Base-by-base conservation (phyloP, 2,113 vertebrate species). In the Malaclemys terrapin region DNA sequence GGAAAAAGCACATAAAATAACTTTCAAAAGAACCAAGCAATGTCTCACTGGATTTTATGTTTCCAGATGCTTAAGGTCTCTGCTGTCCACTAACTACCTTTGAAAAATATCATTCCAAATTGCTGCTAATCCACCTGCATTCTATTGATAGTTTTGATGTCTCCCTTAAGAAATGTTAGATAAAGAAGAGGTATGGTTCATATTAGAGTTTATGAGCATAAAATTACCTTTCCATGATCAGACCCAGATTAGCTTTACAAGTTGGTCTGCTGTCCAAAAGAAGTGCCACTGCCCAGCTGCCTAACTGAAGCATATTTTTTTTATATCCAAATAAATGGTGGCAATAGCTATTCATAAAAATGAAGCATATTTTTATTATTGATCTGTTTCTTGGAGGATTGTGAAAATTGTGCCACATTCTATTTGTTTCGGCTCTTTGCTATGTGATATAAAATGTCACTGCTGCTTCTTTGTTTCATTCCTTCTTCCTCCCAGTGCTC, bases 291-390 rank as follows among this genome's bases (percentile, higher is more conserved):
- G 12, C 27, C 35, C 35, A 80, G 53, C 3, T 75, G 50, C 22
- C 83, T 54, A 59, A n/a, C 53, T 90, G 87, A 91, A 93, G 72
- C 50, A 95, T 17, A 29, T 57, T 27, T 56, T 91, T 6, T 94
- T 94, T 93, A 86, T 80, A 95, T 49, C 35, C 22, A 91, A 93
- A 95, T 69, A 93, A 94, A 95, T 89, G 91, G 91, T 47, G 79
- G 9, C 35, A 80, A 76, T 59, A 57, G n/a, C 2, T 35, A 89
- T 88, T 96, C 54, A 91, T 95, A 93, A 91, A 94, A 95, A 95
- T 53, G 42, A 89, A 93, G 27, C 9, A 80, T 38, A 83, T 84
- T 96, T 96, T 93, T 93, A 84, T 89, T 94, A 96, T 96, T 92
- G 90, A 95, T 94, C 79, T 84, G n/a, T 83, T 96, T 93, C 91